Base-by-base conservation (phyloP, 2,113 vertebrate species). In the Dolichotis patagonum region DNA sequence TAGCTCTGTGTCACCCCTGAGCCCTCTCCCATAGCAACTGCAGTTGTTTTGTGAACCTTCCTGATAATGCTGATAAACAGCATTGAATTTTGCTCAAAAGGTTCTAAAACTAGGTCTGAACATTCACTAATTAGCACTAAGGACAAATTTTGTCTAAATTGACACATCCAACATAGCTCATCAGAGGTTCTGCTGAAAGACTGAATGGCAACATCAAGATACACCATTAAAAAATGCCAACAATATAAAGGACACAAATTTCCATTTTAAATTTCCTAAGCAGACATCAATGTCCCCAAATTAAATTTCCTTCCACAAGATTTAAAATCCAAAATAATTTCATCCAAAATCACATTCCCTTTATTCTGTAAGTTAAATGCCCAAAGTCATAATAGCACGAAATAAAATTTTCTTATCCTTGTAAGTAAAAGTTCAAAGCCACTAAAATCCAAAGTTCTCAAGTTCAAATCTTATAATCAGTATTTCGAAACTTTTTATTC, bases 261-360 rank as follows among this genome's bases (percentile, higher is more conserved):
- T 90, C 82, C 32, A 69, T 24, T 93, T 41, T 84, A 86, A 83
- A 85, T 95, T 95, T 96, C 56, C 58, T 58, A 84, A 56, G 75
- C 5, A 91, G 56, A 87, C 28, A 83, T 96, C 90, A 94, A 77
- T 65, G 69, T 58, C 26, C 6, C 22, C 2, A 92, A 95, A 96
- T 94, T 92, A 95, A 96, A 96, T 67, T 95, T 41, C 30, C 4
- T 85, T 75, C 43, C 52, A 75, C 38, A 95, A 35, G 80, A 93
- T 85, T 97, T 96, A 95, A 94, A 91, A 56, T 85, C 82, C 46
- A 92, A 95, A 95, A 52, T 92, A 85, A 88, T 88, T 92, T 32
- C 71, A 90, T 60, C 63, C 38, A 78, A 97, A 97, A 95, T 94
- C 58, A 95, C 92, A 90, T 88, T 82, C 9, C 77, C 54, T 95